Percentiles rank a stretch among this genome's conserved stretches.
Evolutionary conservation across 2,113 vertebrate species (phyloP).

Genomic region (Vidua macroura): DNA sequence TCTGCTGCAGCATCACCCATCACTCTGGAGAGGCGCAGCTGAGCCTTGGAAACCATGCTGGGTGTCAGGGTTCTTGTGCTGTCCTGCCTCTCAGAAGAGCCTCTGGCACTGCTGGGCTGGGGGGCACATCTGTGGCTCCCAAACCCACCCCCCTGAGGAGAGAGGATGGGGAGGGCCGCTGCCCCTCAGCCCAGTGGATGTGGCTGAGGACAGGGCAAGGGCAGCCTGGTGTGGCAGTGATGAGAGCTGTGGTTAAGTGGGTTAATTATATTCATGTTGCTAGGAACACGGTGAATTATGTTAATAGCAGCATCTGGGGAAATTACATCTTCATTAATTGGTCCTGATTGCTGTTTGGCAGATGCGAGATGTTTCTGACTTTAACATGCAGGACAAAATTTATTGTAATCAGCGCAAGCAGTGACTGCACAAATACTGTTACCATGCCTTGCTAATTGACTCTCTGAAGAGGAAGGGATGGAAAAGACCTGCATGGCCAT

Average conservation of each 20-base stretch:
- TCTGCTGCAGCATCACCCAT: neutral
- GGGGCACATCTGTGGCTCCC: accelerated
- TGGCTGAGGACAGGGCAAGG: neutral
- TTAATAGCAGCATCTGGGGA: constrained; percentile 61
- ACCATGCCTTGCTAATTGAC: neutral
- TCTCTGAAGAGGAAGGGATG: neutral
- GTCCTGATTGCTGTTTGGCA: constrained; percentile 54
- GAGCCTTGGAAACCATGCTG: accelerated
- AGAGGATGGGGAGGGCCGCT: accelerated
- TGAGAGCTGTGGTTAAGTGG: neutral
- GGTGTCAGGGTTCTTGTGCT: neutral
- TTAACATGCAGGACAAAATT: constrained; percentile 26
- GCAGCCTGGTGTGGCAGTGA: neutral
- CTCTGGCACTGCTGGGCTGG: neutral
- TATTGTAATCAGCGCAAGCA: neutral
- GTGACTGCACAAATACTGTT: neutral
- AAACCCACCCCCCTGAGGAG: accelerated
- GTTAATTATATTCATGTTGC: constrained; percentile 52
- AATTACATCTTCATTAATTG: constrained; percentile 67
- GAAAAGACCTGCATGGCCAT: neutral
- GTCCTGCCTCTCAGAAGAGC: neutral
- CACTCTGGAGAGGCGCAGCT: accelerated
- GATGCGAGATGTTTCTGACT: constrained; percentile 44
- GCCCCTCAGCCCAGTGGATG: neutral
- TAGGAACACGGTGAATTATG: constrained; percentile 45